A percentile compares a stretch with the other conserved stretches of the same genome.
Conservation (phyloP, 2,113 vertebrate species). For the Chinchilla lanigera region DNA sequence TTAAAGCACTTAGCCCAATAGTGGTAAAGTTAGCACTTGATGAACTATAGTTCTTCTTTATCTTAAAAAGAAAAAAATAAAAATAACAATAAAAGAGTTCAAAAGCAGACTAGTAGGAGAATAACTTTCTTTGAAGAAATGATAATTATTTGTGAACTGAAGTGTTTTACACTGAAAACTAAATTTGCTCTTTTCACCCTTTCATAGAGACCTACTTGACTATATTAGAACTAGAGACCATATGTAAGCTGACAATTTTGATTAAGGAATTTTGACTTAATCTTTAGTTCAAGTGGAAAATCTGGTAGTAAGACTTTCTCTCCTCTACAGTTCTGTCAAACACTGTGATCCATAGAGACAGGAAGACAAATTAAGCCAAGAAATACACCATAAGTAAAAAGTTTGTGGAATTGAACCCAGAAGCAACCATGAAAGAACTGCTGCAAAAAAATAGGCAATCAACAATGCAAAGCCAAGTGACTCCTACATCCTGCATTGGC, state of each 20-base stretch:
- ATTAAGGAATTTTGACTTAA: slow-evolving; percentile 66
- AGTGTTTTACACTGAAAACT: slow-evolving; percentile 25
- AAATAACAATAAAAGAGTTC: neutral
- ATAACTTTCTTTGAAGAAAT: neutral
- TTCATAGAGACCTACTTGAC: neutral
- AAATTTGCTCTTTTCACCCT: neutral
- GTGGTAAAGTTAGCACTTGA: neutral
- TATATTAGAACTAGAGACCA: slow-evolving; percentile 27
- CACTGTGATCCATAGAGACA: slow-evolving; percentile 53
- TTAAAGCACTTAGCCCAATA: slow-evolving; percentile 19
- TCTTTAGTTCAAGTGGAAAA: slow-evolving; percentile 69
- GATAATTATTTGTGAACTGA: neutral
- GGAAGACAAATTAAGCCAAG: slow-evolving; percentile 63
- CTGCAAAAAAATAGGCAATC: slow-evolving; percentile 11
- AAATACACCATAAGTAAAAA: slow-evolving; percentile 57
- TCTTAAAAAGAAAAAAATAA: neutral
- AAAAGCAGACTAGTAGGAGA: neutral
- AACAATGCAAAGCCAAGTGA: slow-evolving; percentile 47
- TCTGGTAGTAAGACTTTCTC: slow-evolving; percentile 53
- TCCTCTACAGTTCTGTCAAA: slow-evolving; percentile 56
- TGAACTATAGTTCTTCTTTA: neutral
- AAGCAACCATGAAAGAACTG: slow-evolving; percentile 52
- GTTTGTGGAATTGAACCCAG: slow-evolving; percentile 59
- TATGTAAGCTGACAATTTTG: slow-evolving; percentile 61
- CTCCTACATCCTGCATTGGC: neutral